A percentile compares a stretch with the other conserved stretches of the same genome.
These are phyloP conservation scores for Myripristis murdjan DNA, from an alignment of 2,797 vertebrate genomes.

Conservation along the genomic window DNA sequence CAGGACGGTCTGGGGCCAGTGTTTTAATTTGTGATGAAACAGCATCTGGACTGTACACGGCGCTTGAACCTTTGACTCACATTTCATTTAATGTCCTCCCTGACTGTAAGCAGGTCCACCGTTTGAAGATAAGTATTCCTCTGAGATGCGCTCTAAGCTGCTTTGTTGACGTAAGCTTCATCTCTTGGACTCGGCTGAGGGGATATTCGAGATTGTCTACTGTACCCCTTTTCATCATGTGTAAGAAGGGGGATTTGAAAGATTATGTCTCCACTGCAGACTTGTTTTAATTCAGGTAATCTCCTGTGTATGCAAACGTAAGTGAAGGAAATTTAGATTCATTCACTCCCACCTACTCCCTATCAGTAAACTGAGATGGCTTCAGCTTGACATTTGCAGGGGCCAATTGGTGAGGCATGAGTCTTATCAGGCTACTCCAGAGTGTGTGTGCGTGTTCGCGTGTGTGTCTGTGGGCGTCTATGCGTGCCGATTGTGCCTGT, in stretches of 20 bases:
- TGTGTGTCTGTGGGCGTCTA: constrained; percentile 22
- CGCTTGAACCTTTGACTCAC: constrained; percentile 49
- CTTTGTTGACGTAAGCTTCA: constrained; percentile 61
- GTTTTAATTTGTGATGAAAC: constrained; percentile 56
- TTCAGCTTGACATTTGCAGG: constrained; percentile 78
- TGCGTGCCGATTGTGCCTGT: constrained; percentile 12
- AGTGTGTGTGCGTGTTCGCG: constrained; percentile 7
- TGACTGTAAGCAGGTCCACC: constrained; percentile 46
- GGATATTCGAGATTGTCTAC: constrained; percentile 54
- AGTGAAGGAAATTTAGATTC: constrained; percentile 63
- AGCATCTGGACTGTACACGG: constrained; percentile 38
- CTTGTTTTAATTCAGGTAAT: constrained; percentile 72
- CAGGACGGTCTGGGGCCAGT: constrained; percentile 33
- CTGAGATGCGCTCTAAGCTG: constrained; percentile 62
- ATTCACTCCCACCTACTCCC: constrained; percentile 53
- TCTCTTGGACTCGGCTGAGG: constrained; percentile 50
- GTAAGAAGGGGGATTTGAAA: constrained; percentile 67
- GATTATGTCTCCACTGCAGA: constrained; percentile 57
- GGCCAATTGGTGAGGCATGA: constrained; percentile 67
- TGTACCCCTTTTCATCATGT: constrained; percentile 51
- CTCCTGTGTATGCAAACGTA: constrained; percentile 54
- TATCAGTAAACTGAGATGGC: constrained; percentile 66
- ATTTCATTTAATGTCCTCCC: constrained; percentile 43
- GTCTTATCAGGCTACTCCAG: constrained; percentile 75
- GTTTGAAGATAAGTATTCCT: constrained; percentile 52